Evolutionary conservation across 2,888 invertebrate species (phyloP), one percentile per base, ranked within the genome.

Genomic region (Spisula subtruncata): DNA sequence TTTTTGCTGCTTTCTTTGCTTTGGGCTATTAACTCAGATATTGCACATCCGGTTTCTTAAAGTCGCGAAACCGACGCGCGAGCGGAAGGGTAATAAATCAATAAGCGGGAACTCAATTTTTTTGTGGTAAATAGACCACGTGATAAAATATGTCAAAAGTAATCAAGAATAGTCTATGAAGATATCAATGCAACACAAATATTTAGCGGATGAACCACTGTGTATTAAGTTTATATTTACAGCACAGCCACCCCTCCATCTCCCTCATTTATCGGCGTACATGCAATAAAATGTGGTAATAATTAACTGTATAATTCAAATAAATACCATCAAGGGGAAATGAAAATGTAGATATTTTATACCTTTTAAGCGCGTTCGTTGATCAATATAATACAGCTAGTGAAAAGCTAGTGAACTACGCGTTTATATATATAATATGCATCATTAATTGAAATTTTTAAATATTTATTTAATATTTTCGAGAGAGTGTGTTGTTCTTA

Each of bases 171-270:
- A 32, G 2, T 18, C 32, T 6, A 0, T 5, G 41, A 75, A 75
- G 75, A 75, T 75, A 75, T 75, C 75, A 75, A 75, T 75, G 75
- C 75, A 75, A 75, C 75, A 32, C 75, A 75, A 75, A 75, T 75
- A 75, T 75, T 75, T 75, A 75, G 35, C 35, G 35, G 35, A 75
- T 35, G 29, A 75, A 75, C 75, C 25, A 8, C 16, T 75, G 75
- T 75, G 75, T 75, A 35, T 35, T 25, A 75, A 75, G 29, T 35
- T 75, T 18, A 32, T 75, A 35, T 75, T 4, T 32, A 75, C 75
- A 75, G 35, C 32, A 14, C 25, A 35, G 8, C 35, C 75, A 32
- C 32, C 75, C 75, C 29, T 12, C 12, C 32, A 16, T 29, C 32
- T n/a, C 18, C 60, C 60, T 8, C 60, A 66, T 66, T 66, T 66